Conservation (phyloP, 2,797 vertebrate species). For the Buphagus erythrorhynchus region DNA sequence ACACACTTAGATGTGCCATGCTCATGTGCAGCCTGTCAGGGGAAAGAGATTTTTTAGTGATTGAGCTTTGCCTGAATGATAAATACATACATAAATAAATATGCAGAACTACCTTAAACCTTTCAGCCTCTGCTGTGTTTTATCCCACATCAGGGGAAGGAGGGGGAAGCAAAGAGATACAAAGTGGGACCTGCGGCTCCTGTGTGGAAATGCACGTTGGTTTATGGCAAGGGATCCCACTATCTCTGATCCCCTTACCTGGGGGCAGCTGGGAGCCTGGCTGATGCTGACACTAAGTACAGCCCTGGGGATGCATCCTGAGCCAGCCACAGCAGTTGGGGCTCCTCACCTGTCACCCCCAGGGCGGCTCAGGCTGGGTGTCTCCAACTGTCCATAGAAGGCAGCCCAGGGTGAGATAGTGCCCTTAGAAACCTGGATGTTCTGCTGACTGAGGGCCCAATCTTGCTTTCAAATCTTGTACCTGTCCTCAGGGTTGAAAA, state of each 20-base stretch:
- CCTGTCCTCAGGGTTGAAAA: constrained; percentile 9
- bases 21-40: accelerated
- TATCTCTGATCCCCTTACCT: constrained; percentile 42
- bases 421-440: constrained; percentile 26
- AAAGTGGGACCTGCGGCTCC: neutral
- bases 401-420: constrained; percentile 7
- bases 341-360: constrained; percentile 58
- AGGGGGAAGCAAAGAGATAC: neutral
- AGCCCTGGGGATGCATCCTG: constrained; percentile 40
- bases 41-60: neutral
- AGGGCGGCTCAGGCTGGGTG: constrained; percentile 26
- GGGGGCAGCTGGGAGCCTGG: neutral
- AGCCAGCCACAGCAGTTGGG: neutral
- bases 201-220: neutral
- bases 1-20: accelerated
- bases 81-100: neutral
- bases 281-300: neutral
- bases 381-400: constrained; percentile 54
- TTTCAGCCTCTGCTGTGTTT: neutral
- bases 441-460: neutral
- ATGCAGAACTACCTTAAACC: neutral
- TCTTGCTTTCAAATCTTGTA: constrained; percentile 2
- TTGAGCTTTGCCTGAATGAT: neutral
- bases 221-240: neutral
- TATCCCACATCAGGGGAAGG: neutral